Evolutionary conservation across 2,797 vertebrate species (phyloP).

Genomic region (Thaleichthys pacificus): DNA sequence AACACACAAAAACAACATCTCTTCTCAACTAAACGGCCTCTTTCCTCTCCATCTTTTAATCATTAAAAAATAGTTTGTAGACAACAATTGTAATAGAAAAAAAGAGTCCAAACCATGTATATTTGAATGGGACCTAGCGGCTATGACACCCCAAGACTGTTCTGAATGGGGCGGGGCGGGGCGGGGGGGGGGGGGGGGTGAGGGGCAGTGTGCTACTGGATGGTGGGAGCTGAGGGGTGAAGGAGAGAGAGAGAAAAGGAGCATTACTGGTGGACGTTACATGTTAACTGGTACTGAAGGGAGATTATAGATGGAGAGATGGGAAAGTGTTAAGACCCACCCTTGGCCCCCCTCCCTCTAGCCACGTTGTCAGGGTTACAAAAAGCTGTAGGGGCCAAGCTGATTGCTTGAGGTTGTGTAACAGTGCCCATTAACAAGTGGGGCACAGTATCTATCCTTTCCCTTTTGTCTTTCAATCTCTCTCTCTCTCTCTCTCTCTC

Average conservation of each 20-base stretch:
- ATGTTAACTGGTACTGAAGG: too few relatives aligned
- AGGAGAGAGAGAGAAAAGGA: neutral
- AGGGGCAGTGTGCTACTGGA: neutral
- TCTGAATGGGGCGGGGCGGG: neutral
- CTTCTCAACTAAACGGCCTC: constrained; percentile 26
- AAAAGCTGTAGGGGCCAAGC: constrained; percentile 49
- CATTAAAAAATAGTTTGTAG: constrained; percentile 19
- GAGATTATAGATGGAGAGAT: too few relatives aligned
- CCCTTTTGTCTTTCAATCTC: neutral
- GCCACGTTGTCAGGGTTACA: constrained; percentile 45
- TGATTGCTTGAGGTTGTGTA: constrained; percentile 58
- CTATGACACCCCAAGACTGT: constrained; percentile 1
- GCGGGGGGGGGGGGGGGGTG: neutral
- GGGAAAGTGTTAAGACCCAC: too few relatives aligned
- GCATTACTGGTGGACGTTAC: too few relatives aligned
- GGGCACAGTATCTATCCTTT: constrained; percentile 38
- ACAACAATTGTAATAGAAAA: too few relatives aligned
- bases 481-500: neutral
- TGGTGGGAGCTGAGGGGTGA: neutral
- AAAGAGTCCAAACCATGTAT: too few relatives aligned
- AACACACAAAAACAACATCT: constrained; percentile 43
- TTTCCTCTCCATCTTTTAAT: constrained; percentile 34
- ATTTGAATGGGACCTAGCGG: neutral
- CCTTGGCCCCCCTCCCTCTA: neutral
- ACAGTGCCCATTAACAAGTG: constrained; percentile 55